Percentiles rank a stretch among this genome's conserved stretches.
phyloP scores from a whole-genome alignment of 2,888 invertebrate species.

The Pediacus dermestoides region DNA sequence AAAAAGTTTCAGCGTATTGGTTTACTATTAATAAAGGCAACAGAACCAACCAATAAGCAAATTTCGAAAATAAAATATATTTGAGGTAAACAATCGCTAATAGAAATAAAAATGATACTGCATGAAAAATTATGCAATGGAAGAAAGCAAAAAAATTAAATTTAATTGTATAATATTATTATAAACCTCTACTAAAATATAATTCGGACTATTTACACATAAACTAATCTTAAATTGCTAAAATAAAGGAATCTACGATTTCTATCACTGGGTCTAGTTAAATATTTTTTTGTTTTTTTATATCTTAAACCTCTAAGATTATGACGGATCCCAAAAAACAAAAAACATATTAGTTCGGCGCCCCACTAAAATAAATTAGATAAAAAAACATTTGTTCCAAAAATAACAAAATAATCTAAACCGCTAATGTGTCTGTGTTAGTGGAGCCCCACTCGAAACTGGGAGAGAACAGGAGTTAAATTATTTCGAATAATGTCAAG shows the following conservation, averaged over 20 bases:
- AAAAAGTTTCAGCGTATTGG: too few species aligned
- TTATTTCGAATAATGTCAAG: too few species aligned
- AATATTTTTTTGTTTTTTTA: too few species aligned
- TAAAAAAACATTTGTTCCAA: conserved; percentile 3
- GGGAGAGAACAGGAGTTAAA: too few species aligned
- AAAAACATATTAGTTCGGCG: too few species aligned
- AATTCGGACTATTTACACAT: conserved; percentile 27
- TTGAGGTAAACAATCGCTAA: conserved; percentile 27
- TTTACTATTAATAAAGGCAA: conserved; percentile 15
- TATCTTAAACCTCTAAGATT: too few species aligned
- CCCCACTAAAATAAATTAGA: too few species aligned
- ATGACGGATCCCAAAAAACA: too few species aligned
- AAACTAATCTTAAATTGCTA: conserved; percentile 20
- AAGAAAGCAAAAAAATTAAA: conserved; percentile 20
- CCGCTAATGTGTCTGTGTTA: too few species aligned
- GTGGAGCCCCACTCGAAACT: too few species aligned
- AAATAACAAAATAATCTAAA: too few species aligned
- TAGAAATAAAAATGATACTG: conserved; percentile 16
- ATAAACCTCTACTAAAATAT: conserved; percentile 21
- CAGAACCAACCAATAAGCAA: conserved; percentile 17
- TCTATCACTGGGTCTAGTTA: conserved; percentile 29
- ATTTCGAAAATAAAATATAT: conserved; percentile 27
- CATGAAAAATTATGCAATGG: conserved; percentile 22
- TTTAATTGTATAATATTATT: conserved; percentile 18
- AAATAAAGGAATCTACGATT: conserved; percentile 27